Evolutionary conservation across 30 jellyfish, hydroid and myxozoan genomes (phyloP).

Genomic region (Aurelia coerulea): DNA sequence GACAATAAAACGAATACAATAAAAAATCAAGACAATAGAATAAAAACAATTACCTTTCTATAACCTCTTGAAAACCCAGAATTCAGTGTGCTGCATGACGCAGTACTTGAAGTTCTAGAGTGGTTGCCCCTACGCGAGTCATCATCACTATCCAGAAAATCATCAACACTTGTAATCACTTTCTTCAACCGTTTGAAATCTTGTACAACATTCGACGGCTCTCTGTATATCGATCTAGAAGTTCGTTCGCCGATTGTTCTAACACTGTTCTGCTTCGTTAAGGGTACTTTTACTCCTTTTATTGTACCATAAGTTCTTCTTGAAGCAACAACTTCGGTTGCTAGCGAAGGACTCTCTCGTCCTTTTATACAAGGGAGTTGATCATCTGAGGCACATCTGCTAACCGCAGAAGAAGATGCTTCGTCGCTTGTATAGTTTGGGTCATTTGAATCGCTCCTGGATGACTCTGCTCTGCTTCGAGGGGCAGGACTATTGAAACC

Average conservation of each 20-base stretch:
- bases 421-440: background rate
- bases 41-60: slow-evolving; percentile 25
- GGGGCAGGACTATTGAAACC: background rate
- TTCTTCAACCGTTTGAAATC: slow-evolving; percentile 10
- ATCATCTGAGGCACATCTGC: background rate
- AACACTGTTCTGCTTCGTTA: slow-evolving; percentile 28
- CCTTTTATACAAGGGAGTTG: background rate
- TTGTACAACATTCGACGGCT: slow-evolving; percentile 8
- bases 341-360: slow-evolving; percentile 8
- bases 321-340: slow-evolving; percentile 7
- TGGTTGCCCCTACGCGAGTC: slow-evolving; percentile 38
- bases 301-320: slow-evolving; percentile 19
- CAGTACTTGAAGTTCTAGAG: slow-evolving; percentile 47
- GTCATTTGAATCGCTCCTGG: background rate
- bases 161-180: slow-evolving; percentile 6
- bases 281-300: slow-evolving; percentile 19
- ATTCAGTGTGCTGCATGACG: slow-evolving; percentile 29
- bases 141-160: slow-evolving; percentile 58
- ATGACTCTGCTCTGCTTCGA: background rate
- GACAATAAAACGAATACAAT: too few relatives aligned
- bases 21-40: too few relatives aligned
- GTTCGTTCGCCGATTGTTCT: slow-evolving; percentile 24
- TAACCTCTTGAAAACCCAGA: slow-evolving; percentile 20
- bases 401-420: background rate
- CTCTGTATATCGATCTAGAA: background rate